Evolutionary conservation across 2,888 invertebrate genomes (phyloP).

Genomic region (Keiferia lycopersicella): DNA sequence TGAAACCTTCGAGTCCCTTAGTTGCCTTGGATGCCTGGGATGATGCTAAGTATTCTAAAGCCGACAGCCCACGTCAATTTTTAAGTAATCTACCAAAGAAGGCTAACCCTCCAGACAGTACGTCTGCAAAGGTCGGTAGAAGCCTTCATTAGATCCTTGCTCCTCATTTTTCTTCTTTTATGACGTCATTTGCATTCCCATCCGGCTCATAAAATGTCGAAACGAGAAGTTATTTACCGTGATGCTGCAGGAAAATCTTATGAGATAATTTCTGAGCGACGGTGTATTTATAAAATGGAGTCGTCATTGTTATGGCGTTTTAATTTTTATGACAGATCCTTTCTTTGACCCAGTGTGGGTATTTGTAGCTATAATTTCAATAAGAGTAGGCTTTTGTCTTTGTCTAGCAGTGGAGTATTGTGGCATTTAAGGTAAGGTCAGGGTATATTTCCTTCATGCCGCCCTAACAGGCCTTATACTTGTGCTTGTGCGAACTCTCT

Average conservation of each 20-base stretch:
- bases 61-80: no score
- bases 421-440: no score
- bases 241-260: not conserved
- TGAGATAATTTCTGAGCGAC: not conserved
- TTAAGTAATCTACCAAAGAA: not conserved
- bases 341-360: no score
- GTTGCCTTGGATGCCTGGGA: no score
- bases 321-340: not conserved
- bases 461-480: no score
- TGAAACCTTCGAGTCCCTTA: no score
- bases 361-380: no score
- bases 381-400: no score
- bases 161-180: slow-evolving; percentile 5
- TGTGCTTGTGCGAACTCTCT: no score
- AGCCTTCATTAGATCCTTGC: not conserved
- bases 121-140: not conserved
- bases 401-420: no score
- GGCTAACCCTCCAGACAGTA: not conserved
- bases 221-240: not conserved
- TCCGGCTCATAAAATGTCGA: slow-evolving; percentile 13
- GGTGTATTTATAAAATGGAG: not conserved
- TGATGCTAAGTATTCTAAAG: no score
- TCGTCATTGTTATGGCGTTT: not conserved
- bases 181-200: slow-evolving; percentile 15
- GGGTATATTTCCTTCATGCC: no score